Evolutionary conservation across 2,888 invertebrate genomes (phyloP), one percentile per base, ranked within the genome.

Genomic region (Thalpophila matura): DNA sequence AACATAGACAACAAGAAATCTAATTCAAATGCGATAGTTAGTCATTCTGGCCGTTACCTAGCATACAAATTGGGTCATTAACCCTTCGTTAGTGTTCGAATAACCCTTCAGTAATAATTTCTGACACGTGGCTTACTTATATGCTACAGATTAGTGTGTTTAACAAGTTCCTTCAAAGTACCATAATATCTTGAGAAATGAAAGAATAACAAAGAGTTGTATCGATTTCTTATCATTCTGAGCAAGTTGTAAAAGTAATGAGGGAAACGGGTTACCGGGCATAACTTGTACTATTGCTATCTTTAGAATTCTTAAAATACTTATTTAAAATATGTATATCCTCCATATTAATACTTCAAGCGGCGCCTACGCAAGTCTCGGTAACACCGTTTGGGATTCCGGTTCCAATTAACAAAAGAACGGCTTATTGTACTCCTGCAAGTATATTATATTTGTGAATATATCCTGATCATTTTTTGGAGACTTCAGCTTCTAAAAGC

Each of bases 241-340:
- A 16, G 2, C 24, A 29, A 45, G 38, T 46, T 50, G 10, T 40
- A 42, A 50, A 45, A 45, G 18, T 47, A 53, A 53, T 38, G 33
- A 49, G 33, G 37, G 27, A 58, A 74, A 38, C 47, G 14, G 68
- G 60, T 45, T 43, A 59, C 51, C 2, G 12, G 37, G 37, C 43
- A 51, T 73, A 47, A 67, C 31, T 55, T 64, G 12, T 38, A 31
- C 26, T 42, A 14, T 18, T 49, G 26, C 40, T 65, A 35, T 33
- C 10, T 71, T 49, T 33, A 72, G 40, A 33, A 69, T 16, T 22
- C 42, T 49, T 29, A 16, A 60, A 43, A 49, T 42, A 38, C 20
- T 38, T 42, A 33, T 49, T 49, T 31, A 61, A 37, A 47, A 47
- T 29, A 51, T 18, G 16, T 3, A 22, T 22, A 45, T n/a, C n/a